Conservation (phyloP, 23 tunicate species). For the Aplidium turbinatum region DNA sequence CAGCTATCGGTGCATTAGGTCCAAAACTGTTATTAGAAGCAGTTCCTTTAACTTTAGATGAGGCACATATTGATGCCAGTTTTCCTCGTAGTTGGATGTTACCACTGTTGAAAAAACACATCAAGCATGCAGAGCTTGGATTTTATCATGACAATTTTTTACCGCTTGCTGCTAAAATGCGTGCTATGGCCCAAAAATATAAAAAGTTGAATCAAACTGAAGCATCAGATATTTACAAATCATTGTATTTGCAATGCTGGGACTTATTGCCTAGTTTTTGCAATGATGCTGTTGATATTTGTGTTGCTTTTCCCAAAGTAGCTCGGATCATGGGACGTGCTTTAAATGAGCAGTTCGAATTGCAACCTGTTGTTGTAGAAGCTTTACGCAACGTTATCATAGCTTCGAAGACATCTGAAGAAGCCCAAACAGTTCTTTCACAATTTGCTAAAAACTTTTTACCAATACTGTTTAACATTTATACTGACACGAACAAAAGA, state of each 20-base stretch:
- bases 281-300: conserved; percentile 64
- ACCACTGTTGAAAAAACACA: conserved; percentile 43
- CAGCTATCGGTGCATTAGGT: conserved; percentile 54
- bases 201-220: not conserved
- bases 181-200: conserved; percentile 32
- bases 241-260: conserved; percentile 82
- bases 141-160: conserved; percentile 71
- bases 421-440: conserved; percentile 17
- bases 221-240: conserved; percentile 49
- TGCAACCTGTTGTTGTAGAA: conserved; percentile 53
- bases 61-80: conserved; percentile 51
- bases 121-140: conserved; percentile 39
- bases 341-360: conserved; percentile 41
- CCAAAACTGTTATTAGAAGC: conserved; percentile 67
- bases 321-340: conserved; percentile 73
- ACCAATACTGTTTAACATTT: conserved; percentile 80
- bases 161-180: conserved; percentile 72
- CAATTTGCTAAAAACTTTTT: conserved; percentile 76
- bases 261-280: conserved; percentile 67
- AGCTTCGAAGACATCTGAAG: conserved; percentile 13
- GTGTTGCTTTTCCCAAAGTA: conserved; percentile 43
- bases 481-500: conserved; percentile 34
- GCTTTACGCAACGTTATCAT: conserved; percentile 60
- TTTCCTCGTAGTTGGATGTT: conserved; percentile 86
- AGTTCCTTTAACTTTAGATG: conserved; percentile 64